A percentile compares a stretch with the other conserved stretches of the same genome.
Conservation (phyloP, 2,113 vertebrate genomes). For the Hemibagrus wyckioides region DNA sequence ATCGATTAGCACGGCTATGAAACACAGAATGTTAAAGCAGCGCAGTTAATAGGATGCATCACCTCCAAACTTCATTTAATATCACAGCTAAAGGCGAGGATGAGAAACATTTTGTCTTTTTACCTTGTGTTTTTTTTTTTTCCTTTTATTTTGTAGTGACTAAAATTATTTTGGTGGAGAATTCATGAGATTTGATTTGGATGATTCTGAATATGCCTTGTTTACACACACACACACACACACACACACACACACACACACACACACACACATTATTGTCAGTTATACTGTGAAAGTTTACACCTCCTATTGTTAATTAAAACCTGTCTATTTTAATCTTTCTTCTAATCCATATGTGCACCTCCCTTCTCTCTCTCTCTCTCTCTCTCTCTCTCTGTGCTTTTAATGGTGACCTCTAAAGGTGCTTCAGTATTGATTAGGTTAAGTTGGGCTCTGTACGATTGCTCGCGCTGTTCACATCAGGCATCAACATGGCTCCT, state of each 20-base stretch:
- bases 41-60: slow-evolving; percentile 7
- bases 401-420: slow-evolving; percentile 28
- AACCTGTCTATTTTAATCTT: slow-evolving; percentile 15
- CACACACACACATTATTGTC: neutral
- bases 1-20: slow-evolving; percentile 27
- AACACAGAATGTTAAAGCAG: slow-evolving; percentile 12
- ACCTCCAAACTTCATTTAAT: neutral
- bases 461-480: neutral
- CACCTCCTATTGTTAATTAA: neutral
- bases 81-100: neutral
- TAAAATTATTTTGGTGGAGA: neutral
- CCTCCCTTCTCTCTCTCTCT: neutral
- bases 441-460: slow-evolving; percentile 6
- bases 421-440: slow-evolving; percentile 39
- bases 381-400: neutral
- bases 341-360: neutral
- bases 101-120: neutral
- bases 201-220: no score
- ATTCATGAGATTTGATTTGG: neutral
- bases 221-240: neutral
- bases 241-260: neutral
- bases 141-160: neutral
- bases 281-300: slow-evolving; percentile 14
- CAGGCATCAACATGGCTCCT: neutral
- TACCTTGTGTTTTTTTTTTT: neutral